Base-by-base conservation (phyloP, 2,797 vertebrate species). In the Psittacula echo region DNA sequence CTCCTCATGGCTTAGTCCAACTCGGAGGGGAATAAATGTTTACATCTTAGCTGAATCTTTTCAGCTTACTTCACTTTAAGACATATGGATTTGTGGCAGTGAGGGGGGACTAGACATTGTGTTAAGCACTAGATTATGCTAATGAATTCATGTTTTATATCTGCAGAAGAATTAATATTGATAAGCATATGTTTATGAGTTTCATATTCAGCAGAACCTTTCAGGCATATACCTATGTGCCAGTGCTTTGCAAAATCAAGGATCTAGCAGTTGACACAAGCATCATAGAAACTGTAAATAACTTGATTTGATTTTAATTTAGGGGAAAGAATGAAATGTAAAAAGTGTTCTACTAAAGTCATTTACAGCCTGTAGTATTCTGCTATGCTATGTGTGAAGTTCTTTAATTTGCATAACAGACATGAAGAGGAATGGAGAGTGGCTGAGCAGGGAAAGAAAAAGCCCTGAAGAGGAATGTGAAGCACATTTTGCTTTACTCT, bases 131-230 rank as follows among this genome's bases (percentile, higher is more conserved):
- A 48, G 24, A 77, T 89, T 95, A 87, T 92, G 95, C 62, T 94
- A 92, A 91, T 88, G 72, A 80, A 91, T 93, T 71, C 68, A 68
- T 92, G 85, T 32, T 83, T 94, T 87, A 58, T 95, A 85, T 80
- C 81, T 96, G 89, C 73, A 87, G 37, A 87, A 91, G 65, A 83
- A 92, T 94, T 93, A 91, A 92, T 94, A 91, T 91, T 93, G 94
- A 95, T 94, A 95, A 88, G 75, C 79, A 45, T 93, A 87, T 91
- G 72, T 81, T 93, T 81, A 85, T 75, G 78, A 66, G 41, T 81
- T 94, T 72, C 18, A 4, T 44, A 41, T 86, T 87, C 82, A 79
- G 73, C 30, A 60, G 70, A 88, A 60, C 27, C 78, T 80, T 87
- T 29, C 62, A 89, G 70, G 62, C 94, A 34, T 14, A 7, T 58